Evolutionary conservation across 1,140 invertebrate species (phyloP), one percentile per base, ranked within the genome.

Genomic region (Tyrophagus putrescentiae): DNA sequence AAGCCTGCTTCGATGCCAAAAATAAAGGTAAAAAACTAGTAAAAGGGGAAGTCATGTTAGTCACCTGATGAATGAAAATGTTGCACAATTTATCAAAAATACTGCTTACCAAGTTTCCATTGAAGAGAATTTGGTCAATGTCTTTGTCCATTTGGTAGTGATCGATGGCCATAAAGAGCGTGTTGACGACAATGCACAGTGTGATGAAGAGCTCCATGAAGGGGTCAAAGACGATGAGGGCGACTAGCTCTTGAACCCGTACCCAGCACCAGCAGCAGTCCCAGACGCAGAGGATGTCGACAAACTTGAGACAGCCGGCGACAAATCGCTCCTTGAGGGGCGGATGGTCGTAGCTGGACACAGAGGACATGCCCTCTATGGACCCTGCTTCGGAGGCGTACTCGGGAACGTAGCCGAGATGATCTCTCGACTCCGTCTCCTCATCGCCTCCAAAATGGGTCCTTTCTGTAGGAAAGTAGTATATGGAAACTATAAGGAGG

Each of bases 141-240:
- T 85, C 81, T 68, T 79, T 80, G 70, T 90, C 81, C 88, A 94
- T 95, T 62, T 88, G 83, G 73, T 95, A 84, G 70, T 95, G 89
- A 75, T 97, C 93, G 71, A 95, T 76, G 11, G 91, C 92, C 93
- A 98, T 97, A 76, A 97, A 97, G 59, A 93, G 76, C 1, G 94
- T 98, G 71, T 98, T 98, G 64, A 95, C 86, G 54, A 96, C 86
- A 74, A 98, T 98, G 75, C 92, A 97, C 39, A 97, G 77, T 6
- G 92, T 97, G 71, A 98, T 97, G 75, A 97, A 96, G 62, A 97
- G 77, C 72, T 98, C 94, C 64, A 96, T 88, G 71, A 97, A 98
- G 5, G 93, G 90, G 79, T 97, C 92, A 74, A 96, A 93, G 57
- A 97, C 92, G 66, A 98, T 76, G 16, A 94, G 74, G 1, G 83